Conservation (phyloP, 2,888 invertebrate genomes). For the Nomada ferruginata region DNA sequence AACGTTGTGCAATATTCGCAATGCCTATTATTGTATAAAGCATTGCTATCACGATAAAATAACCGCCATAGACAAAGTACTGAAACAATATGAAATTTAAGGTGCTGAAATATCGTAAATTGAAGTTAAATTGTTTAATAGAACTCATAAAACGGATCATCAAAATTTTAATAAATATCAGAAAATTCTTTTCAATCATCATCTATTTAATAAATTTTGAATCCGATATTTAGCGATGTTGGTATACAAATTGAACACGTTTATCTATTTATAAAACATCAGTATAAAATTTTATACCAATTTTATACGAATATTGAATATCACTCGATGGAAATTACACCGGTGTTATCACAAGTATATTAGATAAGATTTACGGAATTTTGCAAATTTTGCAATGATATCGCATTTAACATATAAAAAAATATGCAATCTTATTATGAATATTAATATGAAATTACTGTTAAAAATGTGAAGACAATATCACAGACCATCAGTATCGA, state of each 20-base stretch:
- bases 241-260: no score
- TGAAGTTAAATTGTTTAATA: neutral
- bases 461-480: no score
- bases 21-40: slow-evolving; percentile 85
- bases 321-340: no score
- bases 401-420: neutral
- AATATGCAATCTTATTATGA: neutral
- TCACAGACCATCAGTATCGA: neutral
- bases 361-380: no score
- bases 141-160: slow-evolving; percentile 10
- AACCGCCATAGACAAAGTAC: slow-evolving; percentile 89
- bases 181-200: neutral
- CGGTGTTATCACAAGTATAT: no score
- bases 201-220: no score
- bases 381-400: no score
- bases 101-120: neutral
- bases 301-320: no score
- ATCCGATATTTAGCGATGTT: no score
- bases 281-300: neutral
- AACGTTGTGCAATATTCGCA: slow-evolving; percentile 70
- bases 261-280: neutral
- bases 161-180: slow-evolving; percentile 2
- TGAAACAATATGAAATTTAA: slow-evolving; percentile 83
- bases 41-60: slow-evolving; percentile 87
- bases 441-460: neutral